Evolutionary conservation across 2,888 invertebrate species (phyloP), one percentile per base, ranked within the genome.

Genomic region (Tigriopus californicus): DNA sequence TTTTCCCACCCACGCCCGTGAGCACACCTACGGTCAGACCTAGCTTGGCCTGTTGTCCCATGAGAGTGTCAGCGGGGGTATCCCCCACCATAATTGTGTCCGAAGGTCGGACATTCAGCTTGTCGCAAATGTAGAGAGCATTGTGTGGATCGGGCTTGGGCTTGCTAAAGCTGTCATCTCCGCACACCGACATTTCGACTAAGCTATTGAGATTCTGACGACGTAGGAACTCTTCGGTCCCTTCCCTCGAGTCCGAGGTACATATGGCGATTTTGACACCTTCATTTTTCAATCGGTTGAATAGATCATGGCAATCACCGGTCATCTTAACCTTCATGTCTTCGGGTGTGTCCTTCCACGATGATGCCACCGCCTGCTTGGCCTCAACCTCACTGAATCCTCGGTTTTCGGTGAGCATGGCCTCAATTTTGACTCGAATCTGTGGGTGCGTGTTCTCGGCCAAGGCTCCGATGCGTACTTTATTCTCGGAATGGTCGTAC

Each of bases 381-480:
- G 54, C 54, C 15, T 54, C 41, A 6, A n/a, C 6, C 33, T 33
- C 15, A 33, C 41, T 18, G n/a, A 54, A n/a, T 1, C 24, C 25
- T 52, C 40, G 54, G 40, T 41, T 33, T 18, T 33, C 2, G 41
- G 22, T 41, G 25, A 58, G 33, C 49, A 58, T 48, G 22, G 48
- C 4, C 12, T 24, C 47, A 25, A 58, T 15, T 47, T 58, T 58
- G 25, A 49, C 58, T 49, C 44, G 48, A 15, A 58, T 51, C 18
- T 58, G 47, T 20, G 58, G 58, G 47, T 58, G 58, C 15, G 58
- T 58, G n/a, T 58, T 58, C 49, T 58, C 58, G 15, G 58, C 58
- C 24, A 58, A 33, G n/a, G 47, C 8, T 11, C 58, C 58, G 22
- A 58, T 46, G 8, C 47, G 20, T 15, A 58, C 49, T 40, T 49